Percentiles rank a stretch among this genome's conserved stretches.
Evolutionary conservation across 2,797 vertebrate genomes (phyloP).

Genomic region (Coluber constrictor): DNA sequence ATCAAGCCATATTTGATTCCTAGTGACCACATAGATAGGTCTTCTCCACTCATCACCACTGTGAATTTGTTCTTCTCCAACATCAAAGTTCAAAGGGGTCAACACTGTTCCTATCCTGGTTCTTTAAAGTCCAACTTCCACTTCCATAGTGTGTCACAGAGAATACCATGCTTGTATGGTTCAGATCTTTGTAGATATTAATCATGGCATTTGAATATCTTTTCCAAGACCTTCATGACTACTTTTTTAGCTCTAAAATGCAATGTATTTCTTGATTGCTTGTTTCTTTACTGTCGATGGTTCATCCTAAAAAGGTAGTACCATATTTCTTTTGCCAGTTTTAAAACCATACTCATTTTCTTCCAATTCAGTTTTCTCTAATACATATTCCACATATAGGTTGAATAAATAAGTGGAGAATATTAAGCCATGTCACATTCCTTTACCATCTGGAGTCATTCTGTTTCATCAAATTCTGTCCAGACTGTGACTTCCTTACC

Average conservation of each 20-base stretch:
- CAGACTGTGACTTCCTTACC: neutral
- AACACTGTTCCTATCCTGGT: neutral
- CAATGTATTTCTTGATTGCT: neutral
- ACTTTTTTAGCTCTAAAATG: neutral
- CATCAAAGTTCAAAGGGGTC: neutral
- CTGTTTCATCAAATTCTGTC: neutral
- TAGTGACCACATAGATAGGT: neutral
- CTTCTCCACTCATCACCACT: neutral
- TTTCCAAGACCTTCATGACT: neutral
- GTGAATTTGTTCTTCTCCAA: neutral
- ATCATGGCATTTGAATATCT: neutral
- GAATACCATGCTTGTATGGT: neutral
- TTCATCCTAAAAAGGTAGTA: neutral
- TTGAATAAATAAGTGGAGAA: neutral
- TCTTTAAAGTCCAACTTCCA: neutral
- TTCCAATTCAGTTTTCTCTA: neutral
- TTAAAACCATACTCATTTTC: neutral
- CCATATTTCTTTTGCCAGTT: neutral
- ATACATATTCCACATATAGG: neutral
- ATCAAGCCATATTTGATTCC: neutral
- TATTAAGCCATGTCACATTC: neutral
- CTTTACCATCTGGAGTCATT: neutral
- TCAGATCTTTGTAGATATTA: neutral
- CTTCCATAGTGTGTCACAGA: neutral
- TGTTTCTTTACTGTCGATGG: neutral